These are phyloP conservation scores for Polietes domitor DNA, from an alignment of 2,888 invertebrate genomes.

Conservation along the genomic window DNA sequence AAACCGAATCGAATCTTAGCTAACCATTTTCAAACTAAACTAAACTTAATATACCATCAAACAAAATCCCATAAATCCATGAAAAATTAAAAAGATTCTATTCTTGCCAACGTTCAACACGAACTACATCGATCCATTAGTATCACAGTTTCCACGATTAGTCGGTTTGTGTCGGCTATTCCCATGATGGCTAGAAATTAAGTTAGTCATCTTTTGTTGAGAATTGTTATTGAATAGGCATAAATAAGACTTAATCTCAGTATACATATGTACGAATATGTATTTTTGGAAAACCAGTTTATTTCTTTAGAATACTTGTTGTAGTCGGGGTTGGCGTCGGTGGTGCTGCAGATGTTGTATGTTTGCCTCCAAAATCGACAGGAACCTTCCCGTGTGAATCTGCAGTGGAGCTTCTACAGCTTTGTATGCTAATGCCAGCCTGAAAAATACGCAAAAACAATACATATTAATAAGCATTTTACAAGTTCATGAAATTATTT, in stretches of 20 bases:
- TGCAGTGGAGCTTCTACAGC: conserved; percentile 69
- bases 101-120: not conserved
- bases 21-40: conserved; percentile 36
- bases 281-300: conserved; percentile 11
- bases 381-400: conserved; percentile 39
- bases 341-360: conserved; percentile 5
- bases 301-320: conserved; percentile 47
- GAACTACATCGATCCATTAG: not conserved
- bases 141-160: not conserved
- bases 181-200: not conserved
- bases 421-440: conserved; percentile 71
- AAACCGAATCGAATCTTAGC: not conserved
- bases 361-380: not conserved
- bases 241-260: conserved; percentile 15
- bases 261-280: not conserved
- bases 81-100: conserved; percentile 33
- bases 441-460: conserved; percentile 68
- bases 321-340: not conserved
- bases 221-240: not conserved
- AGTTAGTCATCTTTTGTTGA: not conserved
- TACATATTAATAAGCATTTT: conserved; percentile 6
- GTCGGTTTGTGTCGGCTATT: not conserved
- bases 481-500: not conserved
- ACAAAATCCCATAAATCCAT: conserved; percentile 46
- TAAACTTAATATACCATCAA: conserved; percentile 39